These are phyloP conservation scores for Chascanopsetta lugubris DNA, from an alignment of 2,113 vertebrate genomes.

Conservation along the genomic window DNA sequence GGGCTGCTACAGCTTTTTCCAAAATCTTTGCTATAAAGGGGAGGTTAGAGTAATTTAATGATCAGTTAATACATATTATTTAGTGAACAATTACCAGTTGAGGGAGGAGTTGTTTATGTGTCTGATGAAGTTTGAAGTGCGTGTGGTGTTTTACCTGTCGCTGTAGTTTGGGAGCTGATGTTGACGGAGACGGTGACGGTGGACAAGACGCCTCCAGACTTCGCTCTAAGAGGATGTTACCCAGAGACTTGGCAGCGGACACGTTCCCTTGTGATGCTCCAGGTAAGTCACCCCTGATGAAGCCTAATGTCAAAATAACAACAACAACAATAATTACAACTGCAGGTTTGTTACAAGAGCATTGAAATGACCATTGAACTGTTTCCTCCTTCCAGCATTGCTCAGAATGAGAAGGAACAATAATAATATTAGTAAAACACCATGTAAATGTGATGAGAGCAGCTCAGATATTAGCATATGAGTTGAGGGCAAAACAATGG, in stretches of 20 bases:
- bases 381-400: too few species aligned
- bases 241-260: conserved; percentile 82
- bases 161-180: conserved; percentile 28
- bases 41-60: too few species aligned
- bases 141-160: conserved; percentile 31
- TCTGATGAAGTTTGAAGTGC: not conserved
- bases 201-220: conserved; percentile 43
- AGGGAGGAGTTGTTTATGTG: too few species aligned
- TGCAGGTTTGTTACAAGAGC: too few species aligned
- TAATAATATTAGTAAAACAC: too few species aligned
- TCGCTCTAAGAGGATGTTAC: conserved; percentile 87
- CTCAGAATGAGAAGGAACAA: too few species aligned
- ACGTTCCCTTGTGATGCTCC: conserved; percentile 92
- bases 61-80: too few species aligned
- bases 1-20: too few species aligned
- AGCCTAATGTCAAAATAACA: not conserved
- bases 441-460: not conserved
- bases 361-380: too few species aligned
- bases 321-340: not conserved
- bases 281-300: conserved; percentile 66
- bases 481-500: not conserved
- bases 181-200: conserved; percentile 49
- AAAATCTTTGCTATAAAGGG: too few species aligned
- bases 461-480: not conserved
- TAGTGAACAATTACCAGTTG: too few species aligned